Evolutionary conservation across 2,113 vertebrate species (phyloP), one percentile per base, ranked within the genome.

Genomic region (Regulus satrapa): DNA sequence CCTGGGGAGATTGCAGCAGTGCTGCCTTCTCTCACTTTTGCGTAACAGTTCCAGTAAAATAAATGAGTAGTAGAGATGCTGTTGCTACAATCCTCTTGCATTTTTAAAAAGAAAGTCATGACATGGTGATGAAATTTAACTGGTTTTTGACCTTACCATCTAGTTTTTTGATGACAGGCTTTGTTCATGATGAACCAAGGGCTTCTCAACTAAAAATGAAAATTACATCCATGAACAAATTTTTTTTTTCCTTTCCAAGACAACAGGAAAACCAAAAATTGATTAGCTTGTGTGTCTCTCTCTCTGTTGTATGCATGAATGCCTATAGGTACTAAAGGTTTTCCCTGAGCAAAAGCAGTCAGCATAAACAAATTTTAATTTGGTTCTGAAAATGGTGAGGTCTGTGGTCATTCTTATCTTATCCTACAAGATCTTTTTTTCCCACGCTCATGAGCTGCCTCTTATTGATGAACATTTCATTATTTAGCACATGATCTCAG

Each of bases 401-500:
- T 85, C 92, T 95, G 85, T 92, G 92, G 89, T 45, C 92, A 96
- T 83, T 83, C 51, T 90, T 88, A 96, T 93, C 82, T 84, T 62
- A 62, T 77, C 77, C 62, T 85, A 58, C 1, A 1, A 79, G 55
- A 91, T 82, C 89, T 94, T 94, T 94, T 78, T 96, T 95, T 96
- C 92, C 92, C 89, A 95, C 75, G 76, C 93, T 95, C 79, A 80
- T 63, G 64, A 86, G 82, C 56, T 96, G 64, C 64, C 55, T 92
- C 82, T 63, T 92, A 77, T 36, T 85, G 94, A 92, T 88, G 74
- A 83, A 83, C 59, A 86, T 86, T 94, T 93, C 92, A 86, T 92
- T 69, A 69, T 59, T 79, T 83, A 69, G 29, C 5, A 1, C 67
- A 55, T 51, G 61, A 95, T 94, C 81, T 92, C 67, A 92, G 91